phyloP scores from a whole-genome alignment of 2,797 vertebrate species.

The Gymnodraco acuticeps region DNA sequence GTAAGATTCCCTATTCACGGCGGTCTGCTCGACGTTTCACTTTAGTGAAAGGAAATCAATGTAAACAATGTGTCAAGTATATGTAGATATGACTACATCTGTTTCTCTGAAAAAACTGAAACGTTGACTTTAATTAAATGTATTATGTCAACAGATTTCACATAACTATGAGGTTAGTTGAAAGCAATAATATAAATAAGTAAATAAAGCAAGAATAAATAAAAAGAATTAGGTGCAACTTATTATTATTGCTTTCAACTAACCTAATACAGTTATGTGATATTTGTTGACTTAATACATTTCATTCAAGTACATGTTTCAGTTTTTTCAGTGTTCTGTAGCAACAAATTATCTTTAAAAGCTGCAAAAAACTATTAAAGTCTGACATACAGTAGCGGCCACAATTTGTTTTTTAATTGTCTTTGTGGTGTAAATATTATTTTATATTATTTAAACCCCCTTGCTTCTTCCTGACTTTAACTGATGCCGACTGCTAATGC shows the following conservation, averaged over 20 bases:
- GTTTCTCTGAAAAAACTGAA: background rate
- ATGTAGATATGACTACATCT: background rate
- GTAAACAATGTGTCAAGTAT: background rate
- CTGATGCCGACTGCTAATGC: background rate
- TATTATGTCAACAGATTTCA: too few relatives aligned
- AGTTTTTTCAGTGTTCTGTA: too few relatives aligned
- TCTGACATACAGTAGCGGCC: background rate
- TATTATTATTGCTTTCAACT: too few relatives aligned
- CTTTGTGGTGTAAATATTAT: background rate
- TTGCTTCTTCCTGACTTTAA: background rate
- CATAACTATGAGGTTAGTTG: too few relatives aligned
- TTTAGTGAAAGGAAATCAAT: conserved; percentile 21
- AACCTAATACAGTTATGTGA: too few relatives aligned
- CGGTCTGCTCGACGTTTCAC: conserved; percentile 27
- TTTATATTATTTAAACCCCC: conserved; percentile 7
- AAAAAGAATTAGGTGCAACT: too few relatives aligned
- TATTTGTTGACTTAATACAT: too few relatives aligned
- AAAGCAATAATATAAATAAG: too few relatives aligned
- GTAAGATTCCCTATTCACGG: conserved; percentile 20
- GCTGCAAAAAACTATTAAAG: background rate
- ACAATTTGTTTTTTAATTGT: conserved; percentile 2
- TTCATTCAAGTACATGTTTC: too few relatives aligned
- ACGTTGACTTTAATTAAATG: too few relatives aligned
- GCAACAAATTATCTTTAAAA: background rate
- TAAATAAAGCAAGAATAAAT: too few relatives aligned